These are phyloP conservation scores for Periophthalmus modestus DNA, from an alignment of 2,113 vertebrate species.

Conservation along the genomic window DNA sequence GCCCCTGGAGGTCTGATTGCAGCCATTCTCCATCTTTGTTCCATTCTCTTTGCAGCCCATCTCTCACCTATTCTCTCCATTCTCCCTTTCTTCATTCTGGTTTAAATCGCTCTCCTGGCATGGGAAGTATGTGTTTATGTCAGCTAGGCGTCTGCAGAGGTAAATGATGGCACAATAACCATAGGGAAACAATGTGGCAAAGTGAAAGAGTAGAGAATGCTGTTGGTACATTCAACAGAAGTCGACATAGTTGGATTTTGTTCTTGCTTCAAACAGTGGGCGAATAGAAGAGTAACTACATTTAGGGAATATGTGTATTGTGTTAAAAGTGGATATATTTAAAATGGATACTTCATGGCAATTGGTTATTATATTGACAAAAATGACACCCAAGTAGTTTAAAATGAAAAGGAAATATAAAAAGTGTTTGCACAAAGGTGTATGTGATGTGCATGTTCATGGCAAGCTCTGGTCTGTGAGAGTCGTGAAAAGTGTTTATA, in stretches of 20 bases:
- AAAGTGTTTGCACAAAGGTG: too few relatives aligned
- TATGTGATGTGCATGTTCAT: too few relatives aligned
- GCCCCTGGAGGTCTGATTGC: constrained; percentile 35
- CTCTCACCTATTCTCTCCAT: constrained; percentile 49
- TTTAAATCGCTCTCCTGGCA: constrained; percentile 65
- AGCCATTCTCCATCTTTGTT: constrained; percentile 21
- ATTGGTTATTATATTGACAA: too few relatives aligned
- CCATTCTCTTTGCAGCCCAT: constrained; percentile 29
- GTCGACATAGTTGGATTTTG: constrained; percentile 52
- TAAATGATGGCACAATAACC: constrained; percentile 72
- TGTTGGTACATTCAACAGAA: constrained; percentile 70
- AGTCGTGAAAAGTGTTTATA: too few relatives aligned
- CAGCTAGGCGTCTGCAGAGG: constrained; percentile 56
- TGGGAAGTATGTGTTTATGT: constrained; percentile 67
- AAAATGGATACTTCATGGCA: too few relatives aligned
- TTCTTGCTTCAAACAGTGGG: background rate
- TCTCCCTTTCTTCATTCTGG: constrained; percentile 53
- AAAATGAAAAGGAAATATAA: too few relatives aligned
- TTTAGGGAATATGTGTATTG: too few relatives aligned
- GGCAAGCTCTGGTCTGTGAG: too few relatives aligned
- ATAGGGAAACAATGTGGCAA: constrained; percentile 69
- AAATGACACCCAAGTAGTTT: too few relatives aligned
- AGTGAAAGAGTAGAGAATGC: constrained; percentile 57
- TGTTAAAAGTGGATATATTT: too few relatives aligned
- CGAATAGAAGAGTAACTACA: too few relatives aligned